Evolutionary conservation across 2,797 vertebrate species (phyloP).

Genomic region (Chrosomus eos): DNA sequence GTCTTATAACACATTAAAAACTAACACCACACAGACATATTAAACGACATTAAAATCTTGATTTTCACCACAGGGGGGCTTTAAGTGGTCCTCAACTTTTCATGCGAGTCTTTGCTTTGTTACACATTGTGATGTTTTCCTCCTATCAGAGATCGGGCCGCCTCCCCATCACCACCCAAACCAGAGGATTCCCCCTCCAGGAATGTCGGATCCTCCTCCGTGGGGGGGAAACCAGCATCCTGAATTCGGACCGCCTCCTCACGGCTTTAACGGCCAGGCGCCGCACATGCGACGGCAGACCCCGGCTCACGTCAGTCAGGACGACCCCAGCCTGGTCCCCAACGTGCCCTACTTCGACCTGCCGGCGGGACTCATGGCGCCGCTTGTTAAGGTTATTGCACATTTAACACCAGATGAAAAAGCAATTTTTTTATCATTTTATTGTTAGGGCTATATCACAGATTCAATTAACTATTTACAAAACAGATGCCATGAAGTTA

Average conservation of each 20-base stretch:
- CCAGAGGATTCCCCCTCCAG: conserved; percentile 92
- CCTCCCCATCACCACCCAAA: conserved; percentile 93
- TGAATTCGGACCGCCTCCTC: conserved; percentile 93
- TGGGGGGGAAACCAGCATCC: conserved; percentile 93
- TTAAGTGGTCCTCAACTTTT: too few relatives aligned
- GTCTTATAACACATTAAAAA: too few relatives aligned
- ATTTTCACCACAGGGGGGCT: too few relatives aligned
- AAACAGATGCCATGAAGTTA: too few relatives aligned
- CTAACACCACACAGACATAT: too few relatives aligned
- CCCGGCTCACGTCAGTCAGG: conserved; percentile 87
- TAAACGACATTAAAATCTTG: too few relatives aligned
- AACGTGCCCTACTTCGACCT: conserved; percentile 98
- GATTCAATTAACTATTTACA: too few relatives aligned
- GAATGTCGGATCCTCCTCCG: conserved; percentile 90
- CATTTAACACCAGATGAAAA: background rate
- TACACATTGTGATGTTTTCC: background rate
- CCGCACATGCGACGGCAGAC: conserved; percentile 91
- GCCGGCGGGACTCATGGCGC: conserved; percentile 98
- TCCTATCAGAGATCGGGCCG: conserved; percentile 87
- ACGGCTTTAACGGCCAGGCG: conserved; percentile 95
- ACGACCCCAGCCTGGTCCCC: conserved; percentile 95
- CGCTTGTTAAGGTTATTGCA: conserved; percentile 88
- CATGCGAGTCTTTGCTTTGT: background rate
- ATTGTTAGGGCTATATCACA: too few relatives aligned
- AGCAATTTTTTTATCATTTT: too few relatives aligned